Base-by-base conservation (phyloP, 2,113 vertebrate species). In the Orthonyx spaldingii region DNA sequence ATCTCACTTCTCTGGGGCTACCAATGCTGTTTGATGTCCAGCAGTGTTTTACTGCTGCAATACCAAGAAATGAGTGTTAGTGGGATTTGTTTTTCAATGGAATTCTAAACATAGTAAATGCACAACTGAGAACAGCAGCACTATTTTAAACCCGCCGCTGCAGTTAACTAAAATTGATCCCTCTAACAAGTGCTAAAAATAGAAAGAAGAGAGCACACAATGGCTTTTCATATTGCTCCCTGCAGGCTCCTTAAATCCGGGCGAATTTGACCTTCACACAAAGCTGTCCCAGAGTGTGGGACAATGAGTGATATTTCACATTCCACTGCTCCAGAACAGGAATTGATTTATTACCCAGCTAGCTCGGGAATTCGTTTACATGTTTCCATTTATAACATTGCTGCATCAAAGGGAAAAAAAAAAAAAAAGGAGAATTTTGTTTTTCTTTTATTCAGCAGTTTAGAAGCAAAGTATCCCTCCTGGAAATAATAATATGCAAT, bases 151-250 rank as follows among this genome's bases (percentile, higher is more conserved):
- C n/a, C 86, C n/a, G 3, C 84, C 64, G 22, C 97, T 96, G 97
- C 97, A 97, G 97, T 97, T 97, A 97, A 97, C 97, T 97, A 96
- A 98, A 98, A 98, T 95, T 96, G 98, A 98, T 97, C 95, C 97
- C 93, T 80, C 89, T 97, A 96, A 94, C 94, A 70, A 95, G 89
- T 13, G 87, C 97, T 98, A 98, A 98, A 98, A 98, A 98, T 98
- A 98, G 97, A 91, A 91, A 39, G 83, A 71, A 32, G 81, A 96
- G 92, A 96, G 79, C 69, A 96, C 95, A 97, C 93, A 95, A 80
- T 94, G 96, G 86, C 97, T 98, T 96, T 97, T 97, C 96, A 80
- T 92, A 95, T 90, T n/a, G 80, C 94, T 97, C 96, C 95, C 97
- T 85, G 88, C 94, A 97, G 98, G 97, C 95, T 88, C 95, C 97